Base-by-base conservation (phyloP, 2,797 vertebrate genomes). In the Sebastes goodei region DNA sequence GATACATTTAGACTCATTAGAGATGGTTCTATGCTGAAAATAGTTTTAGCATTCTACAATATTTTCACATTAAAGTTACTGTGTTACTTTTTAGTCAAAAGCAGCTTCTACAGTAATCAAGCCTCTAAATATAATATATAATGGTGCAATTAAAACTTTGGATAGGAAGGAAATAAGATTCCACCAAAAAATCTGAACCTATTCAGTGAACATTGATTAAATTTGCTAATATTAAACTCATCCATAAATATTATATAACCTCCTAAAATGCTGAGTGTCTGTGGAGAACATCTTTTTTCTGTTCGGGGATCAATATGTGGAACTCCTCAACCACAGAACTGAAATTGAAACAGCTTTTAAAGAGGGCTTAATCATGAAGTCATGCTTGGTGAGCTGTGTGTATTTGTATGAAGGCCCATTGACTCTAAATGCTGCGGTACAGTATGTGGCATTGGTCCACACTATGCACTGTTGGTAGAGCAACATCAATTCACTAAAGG, bases 401-500 rank as follows among this genome's bases (percentile, higher is more conserved):
- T 59, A 23, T 65, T 35, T 59, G 15, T 29, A 20, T 60, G 12
- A 20, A 53, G n/a, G 12, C 3, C 14, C 12, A 29, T n/a, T 27
- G n/a, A 78, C 30, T 29, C 1, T 49, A 46, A 14, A 33, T 69
- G 57, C n/a, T 20, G 10, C 35, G 25, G 32, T 57, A 56, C 14
- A 52, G 27, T 14, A 27, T 32, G 14, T 32, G 5, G 23, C 21
- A 59, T 4, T 49, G 15, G 49, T 10, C 29, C 29, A n/a, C 25
- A 35, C 15, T 6, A 30, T 66, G 29, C 46, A 30, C 17, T 6
- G 64, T 52, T 72, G 52, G 15, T 11, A 38, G 7, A 63, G 23
- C 63, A 71, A 65, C 62, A 69, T 62, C 12, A 68, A 14, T 79
- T 53, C 46, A 49, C 7, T 57, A 8, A 79, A 66, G 55, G 66